Base-by-base conservation (phyloP, 2,888 invertebrate genomes). In the Pogonocherus hispidulus region DNA sequence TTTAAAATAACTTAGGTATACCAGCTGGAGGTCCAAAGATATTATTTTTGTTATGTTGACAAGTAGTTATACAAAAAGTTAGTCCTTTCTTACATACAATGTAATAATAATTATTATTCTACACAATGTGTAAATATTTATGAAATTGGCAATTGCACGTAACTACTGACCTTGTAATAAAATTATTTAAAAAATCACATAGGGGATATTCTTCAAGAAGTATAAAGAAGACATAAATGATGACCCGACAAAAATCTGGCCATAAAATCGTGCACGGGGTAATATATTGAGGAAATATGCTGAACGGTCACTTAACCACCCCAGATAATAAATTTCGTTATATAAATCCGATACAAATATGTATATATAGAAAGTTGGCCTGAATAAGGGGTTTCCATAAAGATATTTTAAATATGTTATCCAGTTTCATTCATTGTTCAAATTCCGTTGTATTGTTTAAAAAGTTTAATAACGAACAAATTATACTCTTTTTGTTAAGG, bases 231-330 rank as follows among this genome's bases (percentile, higher is more conserved):
- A 76, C 77, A 79, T 78, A 79, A 80, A 76, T 75, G 80, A 78
- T 80, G 80, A 80, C 77, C 73, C 76, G 71, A 77, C 79, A 79
- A 78, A 79, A 79, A 79, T 75, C 56, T 56, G 22, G 69, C 69
- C 63, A 72, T 72, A 74, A 72, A 71, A 64, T 71, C 63, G 56
- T 55, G 63, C 63, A 49, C 20, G 62, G 66, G 55, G 54, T 66
- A 67, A 67, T 77, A 78, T 77, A 78, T 78, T 66, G 71, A 66
- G 63, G 75, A 73, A 80, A 79, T 78, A 79, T 79, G 80, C 79
- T 80, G 80, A 80, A 79, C 77, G 78, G 79, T 74, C 78, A 74
- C 73, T 77, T 72, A 76, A 79, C 72, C 75, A 66, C 73, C 70
- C 70, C 56, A 64, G 66, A 77, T 74, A 74, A 75, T 77, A 77